Percentiles rank a stretch among this genome's conserved stretches.
Evolutionary conservation across 2,888 invertebrate genomes (phyloP).

Genomic region (Drosophila barbarae): DNA sequence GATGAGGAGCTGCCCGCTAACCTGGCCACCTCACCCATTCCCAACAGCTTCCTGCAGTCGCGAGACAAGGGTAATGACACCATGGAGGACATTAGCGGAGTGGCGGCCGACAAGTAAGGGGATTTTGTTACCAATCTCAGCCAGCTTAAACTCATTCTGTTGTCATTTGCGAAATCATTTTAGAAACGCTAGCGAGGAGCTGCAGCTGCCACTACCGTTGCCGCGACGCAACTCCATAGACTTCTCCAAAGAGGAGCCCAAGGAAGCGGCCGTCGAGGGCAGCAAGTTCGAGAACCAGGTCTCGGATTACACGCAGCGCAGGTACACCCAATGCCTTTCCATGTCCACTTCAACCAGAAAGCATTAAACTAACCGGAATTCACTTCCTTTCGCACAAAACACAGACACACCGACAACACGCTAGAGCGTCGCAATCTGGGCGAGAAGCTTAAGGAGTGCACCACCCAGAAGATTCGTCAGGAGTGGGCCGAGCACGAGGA

Average conservation of each 20-base stretch:
- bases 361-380: no score
- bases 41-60: conserved; percentile 83
- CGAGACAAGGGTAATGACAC: conserved; percentile 74
- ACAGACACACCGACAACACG: conserved; percentile 82
- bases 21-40: conserved; percentile 97
- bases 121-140: no score
- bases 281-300: conserved; percentile 84
- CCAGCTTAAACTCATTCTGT: conserved; percentile 13
- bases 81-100: conserved; percentile 62
- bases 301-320: conserved; percentile 82
- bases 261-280: conserved; percentile 69
- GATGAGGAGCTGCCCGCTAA: conserved; percentile 91
- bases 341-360: not conserved
- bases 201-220: conserved; percentile 81
- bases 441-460: conserved; percentile 77
- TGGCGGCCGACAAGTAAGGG: conserved; percentile 67
- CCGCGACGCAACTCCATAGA: conserved; percentile 84
- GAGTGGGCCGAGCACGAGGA: conserved; percentile 80
- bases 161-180: conserved; percentile 38
- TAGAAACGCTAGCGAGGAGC: conserved; percentile 80
- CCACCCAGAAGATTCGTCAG: conserved; percentile 79
- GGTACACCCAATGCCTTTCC: conserved; percentile 66
- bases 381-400: conserved; percentile 65
- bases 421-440: conserved; percentile 76
- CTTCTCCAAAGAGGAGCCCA: conserved; percentile 81